Evolutionary conservation across 2,888 invertebrate species (phyloP), one percentile per base, ranked within the genome.

Genomic region (Ectropis crepuscularia): DNA sequence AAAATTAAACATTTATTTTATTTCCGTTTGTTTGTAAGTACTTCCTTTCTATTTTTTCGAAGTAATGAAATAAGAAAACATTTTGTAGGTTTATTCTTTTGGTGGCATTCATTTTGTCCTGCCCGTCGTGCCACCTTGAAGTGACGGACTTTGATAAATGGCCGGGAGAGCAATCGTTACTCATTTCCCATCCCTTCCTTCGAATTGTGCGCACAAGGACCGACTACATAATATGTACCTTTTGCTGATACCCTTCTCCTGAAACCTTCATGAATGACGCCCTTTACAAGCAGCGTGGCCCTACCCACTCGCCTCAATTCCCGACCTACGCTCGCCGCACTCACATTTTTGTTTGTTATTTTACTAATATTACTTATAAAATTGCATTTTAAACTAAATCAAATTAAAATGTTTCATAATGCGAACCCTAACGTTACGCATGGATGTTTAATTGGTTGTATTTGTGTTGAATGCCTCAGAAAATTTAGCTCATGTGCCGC

Each of bases 61-160:
- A 61, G 51, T 49, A 58, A 39, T 2, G 47, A 57, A 42, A 11
- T 6, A 16, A 42, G 43, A 36, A 43, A 65, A 54, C 38, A 61
- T 67, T 65, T 63, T 65, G 37, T 49, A 51, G 39, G 57, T 63
- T 62, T 71, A 71, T 71, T 72, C 53, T 75, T 73, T 80, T 76
- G 74, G 74, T 73, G 71, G 77, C 79, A 82, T 83, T 84, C 79
- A 83, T 85, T 83, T 79, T 79, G 82, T 82, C 78, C 77, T 75
- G 72, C 71, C 68, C 77, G 75, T 4, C 16, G 16, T 28, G 16
- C 77, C 77, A 76, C 81, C 83, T 82, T 78, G 76, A 74, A 76
- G 78, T 77, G 79, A 76, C 75, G 78, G 90, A 89, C 90, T 85
- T 88, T 91, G 91, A 92, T 88, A 85, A 90, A 92, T 88, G 87